Base-by-base conservation (phyloP, 2,888 invertebrate genomes). In the Dasypolia templi region DNA sequence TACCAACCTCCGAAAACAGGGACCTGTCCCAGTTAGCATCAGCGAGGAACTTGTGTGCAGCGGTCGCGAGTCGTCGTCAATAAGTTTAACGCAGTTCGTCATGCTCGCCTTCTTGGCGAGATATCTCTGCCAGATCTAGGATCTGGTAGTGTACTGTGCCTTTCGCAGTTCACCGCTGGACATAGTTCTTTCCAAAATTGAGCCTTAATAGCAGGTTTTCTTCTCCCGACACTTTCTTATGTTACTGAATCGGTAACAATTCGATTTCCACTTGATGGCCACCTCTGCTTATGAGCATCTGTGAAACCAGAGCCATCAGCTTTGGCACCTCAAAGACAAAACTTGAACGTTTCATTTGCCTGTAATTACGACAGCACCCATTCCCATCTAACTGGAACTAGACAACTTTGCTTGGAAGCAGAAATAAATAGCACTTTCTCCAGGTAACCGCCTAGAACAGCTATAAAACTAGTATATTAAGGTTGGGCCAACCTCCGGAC, bases 11-110 rank as follows among this genome's bases (percentile, higher is more conserved):
- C 93, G 49, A 96, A 94, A 0, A 97, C 97, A 42, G 96, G 87
- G 62, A n/a, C n/a, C n/a, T n/a, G n/a, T 96, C 94, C 97, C 97
- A 97, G 85, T 97, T 97, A 51, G 97, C 97, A 91, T 97, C 97
- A 64, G 97, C 96, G 5, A 97, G 91, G 88, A 97, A 97, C 90
- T 97, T 97, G 86, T 9, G 97, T 93, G 14, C 96, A 95, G 3
- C 96, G 91, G 64, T 96, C 95, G 35, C 96, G 91, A 2, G 96
- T 96, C 76, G 91, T 79, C 92, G 95, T 95, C n/a, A 72, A 97
- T 89, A 1, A 96, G 92, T 79, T 95, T 96, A 14, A 97, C 96
- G 67, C 97, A 96, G 82, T 96, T 96, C 0, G 95, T 96, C 97
- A 97, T 97, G 71, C 97, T 97, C 0, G 95, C 95, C 66, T 96